phyloP scores from a whole-genome alignment of 2,797 vertebrate species.

The Acanthurus leucopareius region DNA sequence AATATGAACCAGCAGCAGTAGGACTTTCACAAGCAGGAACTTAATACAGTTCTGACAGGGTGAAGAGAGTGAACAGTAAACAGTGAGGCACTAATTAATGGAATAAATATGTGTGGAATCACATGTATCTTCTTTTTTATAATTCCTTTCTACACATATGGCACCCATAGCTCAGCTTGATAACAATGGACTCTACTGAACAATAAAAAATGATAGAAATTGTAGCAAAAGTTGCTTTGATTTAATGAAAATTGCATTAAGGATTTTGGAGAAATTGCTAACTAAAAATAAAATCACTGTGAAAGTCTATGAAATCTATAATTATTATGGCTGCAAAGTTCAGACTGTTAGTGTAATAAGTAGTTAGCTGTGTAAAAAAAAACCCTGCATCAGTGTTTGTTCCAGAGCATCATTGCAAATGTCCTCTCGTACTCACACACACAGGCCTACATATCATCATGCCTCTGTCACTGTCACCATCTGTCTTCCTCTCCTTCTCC shows the following conservation, averaged over 20 bases:
- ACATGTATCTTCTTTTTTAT: not conserved
- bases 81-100: not conserved
- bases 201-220: too few relatives aligned
- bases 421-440: not conserved
- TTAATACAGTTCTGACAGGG: not conserved
- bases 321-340: not conserved
- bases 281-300: not conserved
- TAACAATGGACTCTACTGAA: too few relatives aligned
- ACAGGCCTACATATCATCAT: conserved; percentile 12
- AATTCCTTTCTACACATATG: not conserved
- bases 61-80: not conserved
- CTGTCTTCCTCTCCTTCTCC: not conserved
- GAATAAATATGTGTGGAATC: not conserved
- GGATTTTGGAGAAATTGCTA: not conserved
- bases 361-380: not conserved
- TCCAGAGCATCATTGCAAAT: conserved; percentile 1
- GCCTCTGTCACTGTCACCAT: not conserved
- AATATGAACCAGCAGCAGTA: not conserved
- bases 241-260: not conserved
- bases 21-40: not conserved
- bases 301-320: too few relatives aligned
- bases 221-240: not conserved
- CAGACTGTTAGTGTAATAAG: not conserved
- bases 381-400: not conserved
- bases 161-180: too few relatives aligned